Conservation (phyloP, 2,113 vertebrate species). For the Epinephelus fuscoguttatus region DNA sequence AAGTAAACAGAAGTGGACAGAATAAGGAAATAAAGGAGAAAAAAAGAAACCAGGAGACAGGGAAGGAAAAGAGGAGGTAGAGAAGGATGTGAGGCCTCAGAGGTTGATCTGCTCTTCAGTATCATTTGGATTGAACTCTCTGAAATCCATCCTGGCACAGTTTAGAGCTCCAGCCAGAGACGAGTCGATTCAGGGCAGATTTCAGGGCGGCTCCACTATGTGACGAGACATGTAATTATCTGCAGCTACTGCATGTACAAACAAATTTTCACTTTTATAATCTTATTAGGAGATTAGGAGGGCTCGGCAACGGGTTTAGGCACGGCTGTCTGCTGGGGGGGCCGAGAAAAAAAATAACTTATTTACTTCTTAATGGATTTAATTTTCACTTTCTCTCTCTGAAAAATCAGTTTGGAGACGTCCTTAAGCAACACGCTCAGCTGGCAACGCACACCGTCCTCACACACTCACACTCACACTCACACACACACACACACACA, state of each 20-base stretch:
- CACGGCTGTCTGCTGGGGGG: conserved; percentile 72
- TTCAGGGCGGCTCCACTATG: conserved; percentile 63
- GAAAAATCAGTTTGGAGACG: conserved; percentile 43
- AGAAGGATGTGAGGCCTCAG: not conserved
- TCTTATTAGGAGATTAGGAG: conserved; percentile 85
- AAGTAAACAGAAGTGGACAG: not conserved
- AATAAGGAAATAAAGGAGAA: not conserved
- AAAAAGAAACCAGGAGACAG: not conserved
- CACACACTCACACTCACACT: not conserved
- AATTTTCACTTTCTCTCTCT: conserved; percentile 45
- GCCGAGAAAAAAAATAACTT: conserved; percentile 45
- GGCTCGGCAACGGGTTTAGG: conserved; percentile 71
- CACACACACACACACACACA: too few relatives aligned
- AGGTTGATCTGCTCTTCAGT: conserved; percentile 33
- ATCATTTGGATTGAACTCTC: conserved; percentile 59
- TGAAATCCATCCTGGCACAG: conserved; percentile 63
- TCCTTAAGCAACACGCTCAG: conserved; percentile 11
- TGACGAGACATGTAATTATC: conserved; percentile 83
- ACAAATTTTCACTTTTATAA: conserved; percentile 83
- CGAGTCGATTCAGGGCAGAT: conserved; percentile 69
- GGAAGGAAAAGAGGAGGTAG: not conserved
- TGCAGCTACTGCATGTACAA: conserved; percentile 77
- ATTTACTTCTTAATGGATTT: conserved; percentile 75
- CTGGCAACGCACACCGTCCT: conserved; percentile 1
- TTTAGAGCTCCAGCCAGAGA: conserved; percentile 59